Evolutionary conservation across 2,113 vertebrate genomes (phyloP).

Genomic region (Lichenostomus cassidix): DNA sequence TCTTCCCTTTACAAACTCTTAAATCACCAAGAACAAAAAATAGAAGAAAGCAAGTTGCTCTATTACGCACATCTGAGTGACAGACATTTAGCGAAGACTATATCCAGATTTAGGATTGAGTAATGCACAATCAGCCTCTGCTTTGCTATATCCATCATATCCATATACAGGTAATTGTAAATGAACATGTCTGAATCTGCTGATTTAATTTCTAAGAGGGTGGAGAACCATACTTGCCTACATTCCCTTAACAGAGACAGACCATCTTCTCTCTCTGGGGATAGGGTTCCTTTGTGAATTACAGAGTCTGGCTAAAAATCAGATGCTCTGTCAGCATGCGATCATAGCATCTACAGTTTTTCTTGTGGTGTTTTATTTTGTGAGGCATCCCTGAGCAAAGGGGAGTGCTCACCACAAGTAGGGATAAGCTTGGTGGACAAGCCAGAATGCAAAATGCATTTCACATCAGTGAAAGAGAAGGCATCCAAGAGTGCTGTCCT

Average conservation of each 20-base stretch:
- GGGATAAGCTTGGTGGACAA: not conserved
- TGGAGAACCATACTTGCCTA: not conserved
- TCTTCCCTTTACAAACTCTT: not conserved
- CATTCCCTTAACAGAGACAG: not conserved
- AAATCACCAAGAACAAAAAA: not conserved
- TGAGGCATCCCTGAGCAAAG: not conserved
- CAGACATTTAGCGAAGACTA: not conserved
- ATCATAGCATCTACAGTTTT: not conserved
- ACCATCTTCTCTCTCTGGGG: not conserved
- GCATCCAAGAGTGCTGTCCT: not conserved
- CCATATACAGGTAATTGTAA: not conserved
- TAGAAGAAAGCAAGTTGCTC: not conserved
- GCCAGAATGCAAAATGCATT: not conserved
- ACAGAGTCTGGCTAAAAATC: not conserved
- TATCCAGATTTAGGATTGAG: not conserved
- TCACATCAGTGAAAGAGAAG: not conserved
- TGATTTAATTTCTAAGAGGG: not conserved
- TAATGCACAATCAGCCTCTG: not conserved
- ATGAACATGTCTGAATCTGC: not conserved
- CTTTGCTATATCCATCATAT: not conserved
- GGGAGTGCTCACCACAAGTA: fast-evolving
- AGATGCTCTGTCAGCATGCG: not conserved
- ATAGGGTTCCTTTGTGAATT: not conserved
- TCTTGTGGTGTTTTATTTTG: not conserved
- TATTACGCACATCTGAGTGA: not conserved